These are phyloP conservation scores for Ceratina japonica DNA, from an alignment of 1,140 invertebrate genomes.

Conservation along the genomic window DNA sequence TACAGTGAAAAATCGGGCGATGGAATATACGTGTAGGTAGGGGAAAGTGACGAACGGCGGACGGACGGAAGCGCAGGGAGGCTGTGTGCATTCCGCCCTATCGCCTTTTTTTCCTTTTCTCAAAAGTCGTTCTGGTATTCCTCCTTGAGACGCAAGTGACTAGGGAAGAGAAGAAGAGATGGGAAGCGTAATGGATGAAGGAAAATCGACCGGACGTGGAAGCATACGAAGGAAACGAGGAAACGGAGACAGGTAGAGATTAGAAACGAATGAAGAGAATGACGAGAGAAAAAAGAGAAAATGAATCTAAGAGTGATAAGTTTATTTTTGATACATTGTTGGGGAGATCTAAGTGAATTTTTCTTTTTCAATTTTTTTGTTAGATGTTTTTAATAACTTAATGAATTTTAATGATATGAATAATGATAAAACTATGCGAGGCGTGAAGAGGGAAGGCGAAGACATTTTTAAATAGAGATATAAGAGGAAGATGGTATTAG, in stretches of 20 bases:
- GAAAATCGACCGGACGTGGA: neutral
- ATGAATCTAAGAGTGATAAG: slow-evolving; percentile 71
- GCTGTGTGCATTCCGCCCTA: neutral
- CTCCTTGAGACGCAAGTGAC: no score
- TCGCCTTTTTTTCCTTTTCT: slow-evolving; percentile 31
- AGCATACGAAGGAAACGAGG: slow-evolving; percentile 12
- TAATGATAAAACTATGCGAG: slow-evolving; percentile 41
- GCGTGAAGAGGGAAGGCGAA: slow-evolving; percentile 36
- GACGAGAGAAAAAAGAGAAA: slow-evolving; percentile 52
- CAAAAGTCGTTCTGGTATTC: no score
- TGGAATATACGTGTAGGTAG: neutral
- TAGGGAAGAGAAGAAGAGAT: neutral
- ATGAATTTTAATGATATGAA: slow-evolving; percentile 78
- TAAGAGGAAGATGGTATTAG: slow-evolving; percentile 19
- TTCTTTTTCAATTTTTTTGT: slow-evolving; percentile 74
- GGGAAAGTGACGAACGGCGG: slow-evolving; percentile 8
- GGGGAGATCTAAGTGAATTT: slow-evolving; percentile 73
- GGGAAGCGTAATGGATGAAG: neutral
- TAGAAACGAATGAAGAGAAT: slow-evolving; percentile 16
- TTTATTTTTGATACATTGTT: slow-evolving; percentile 80
- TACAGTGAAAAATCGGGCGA: slow-evolving; percentile 20
- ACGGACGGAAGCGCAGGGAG: neutral
- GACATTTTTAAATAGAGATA: slow-evolving; percentile 57
- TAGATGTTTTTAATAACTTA: slow-evolving; percentile 77
- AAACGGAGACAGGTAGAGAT: neutral